Evolutionary conservation across 2,797 vertebrate species (phyloP).

Genomic region (Crenuchus spilurus): DNA sequence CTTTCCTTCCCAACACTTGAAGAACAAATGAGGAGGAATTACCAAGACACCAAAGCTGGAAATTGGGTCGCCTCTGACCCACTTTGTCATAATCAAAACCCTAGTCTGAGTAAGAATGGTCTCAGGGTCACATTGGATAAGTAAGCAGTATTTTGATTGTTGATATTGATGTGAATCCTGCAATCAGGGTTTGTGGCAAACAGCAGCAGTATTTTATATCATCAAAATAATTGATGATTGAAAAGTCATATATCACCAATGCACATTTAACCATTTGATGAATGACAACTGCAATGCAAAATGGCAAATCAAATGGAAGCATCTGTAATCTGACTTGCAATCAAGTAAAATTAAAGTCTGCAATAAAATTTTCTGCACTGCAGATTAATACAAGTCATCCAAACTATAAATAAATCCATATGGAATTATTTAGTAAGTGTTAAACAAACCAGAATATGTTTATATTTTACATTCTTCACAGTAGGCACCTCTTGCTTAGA

Average conservation of each 20-base stretch:
- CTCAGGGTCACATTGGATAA: constrained; percentile 16
- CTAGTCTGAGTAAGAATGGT: neutral
- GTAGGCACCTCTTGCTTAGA: too few relatives aligned
- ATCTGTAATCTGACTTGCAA: too few relatives aligned
- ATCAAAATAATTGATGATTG: neutral
- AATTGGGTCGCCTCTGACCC: neutral
- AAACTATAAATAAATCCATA: too few relatives aligned
- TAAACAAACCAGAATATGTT: too few relatives aligned
- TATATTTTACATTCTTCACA: too few relatives aligned
- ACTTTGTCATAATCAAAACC: constrained; percentile 7
- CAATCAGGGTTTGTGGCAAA: neutral
- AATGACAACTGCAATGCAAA: too few relatives aligned
- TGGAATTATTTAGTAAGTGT: too few relatives aligned
- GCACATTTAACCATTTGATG: neutral
- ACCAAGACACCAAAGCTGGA: neutral
- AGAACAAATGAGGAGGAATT: neutral
- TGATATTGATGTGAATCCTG: neutral
- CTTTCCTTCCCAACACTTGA: neutral
- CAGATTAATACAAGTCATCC: too few relatives aligned
- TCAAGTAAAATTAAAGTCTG: too few relatives aligned
- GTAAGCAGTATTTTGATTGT: constrained; percentile 1
- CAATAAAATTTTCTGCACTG: too few relatives aligned
- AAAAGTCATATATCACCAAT: neutral
- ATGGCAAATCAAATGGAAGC: too few relatives aligned
- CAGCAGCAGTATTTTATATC: neutral